These are phyloP conservation scores for Stegana nigrithorax DNA, from an alignment of 2,888 invertebrate species.

Conservation along the genomic window DNA sequence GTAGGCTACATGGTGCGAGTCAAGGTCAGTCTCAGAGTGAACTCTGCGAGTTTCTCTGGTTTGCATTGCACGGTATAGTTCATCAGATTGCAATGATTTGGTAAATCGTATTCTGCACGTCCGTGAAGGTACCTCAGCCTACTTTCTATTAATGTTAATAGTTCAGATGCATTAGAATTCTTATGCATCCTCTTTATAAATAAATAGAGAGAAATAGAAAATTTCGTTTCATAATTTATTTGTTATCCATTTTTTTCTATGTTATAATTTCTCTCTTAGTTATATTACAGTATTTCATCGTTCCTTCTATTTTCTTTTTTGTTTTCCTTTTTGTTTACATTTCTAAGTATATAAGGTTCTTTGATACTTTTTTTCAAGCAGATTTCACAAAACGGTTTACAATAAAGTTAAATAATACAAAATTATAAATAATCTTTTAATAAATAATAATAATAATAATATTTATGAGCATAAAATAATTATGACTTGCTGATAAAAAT, in stretches of 20 bases:
- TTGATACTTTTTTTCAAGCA: not conserved
- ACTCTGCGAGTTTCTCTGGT: too few relatives aligned
- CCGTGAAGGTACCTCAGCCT: too few relatives aligned
- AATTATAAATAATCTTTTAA: constrained; percentile 8
- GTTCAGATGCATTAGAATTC: too few relatives aligned
- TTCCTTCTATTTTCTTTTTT: too few relatives aligned
- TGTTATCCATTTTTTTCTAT: constrained; percentile 4
- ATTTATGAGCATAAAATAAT: not conserved
- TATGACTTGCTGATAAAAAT: constrained; percentile 3
- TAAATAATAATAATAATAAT: constrained; percentile 3
- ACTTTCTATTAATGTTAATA: too few relatives aligned
- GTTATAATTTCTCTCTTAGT: not conserved
- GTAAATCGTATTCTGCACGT: too few relatives aligned
- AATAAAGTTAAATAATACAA: not conserved
- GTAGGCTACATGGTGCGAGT: too few relatives aligned
- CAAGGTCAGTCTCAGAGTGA: too few relatives aligned
- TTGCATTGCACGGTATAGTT: too few relatives aligned
- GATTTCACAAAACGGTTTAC: not conserved
- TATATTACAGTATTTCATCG: not conserved
- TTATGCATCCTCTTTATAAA: too few relatives aligned
- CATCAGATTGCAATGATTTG: too few relatives aligned
- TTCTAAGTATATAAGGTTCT: not conserved
- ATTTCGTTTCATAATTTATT: constrained; percentile 1
- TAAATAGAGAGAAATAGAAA: too few relatives aligned
- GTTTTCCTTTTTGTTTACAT: not conserved